Base-by-base conservation (phyloP, 2,888 invertebrate species). In the Melangyna quadrimaculata region DNA sequence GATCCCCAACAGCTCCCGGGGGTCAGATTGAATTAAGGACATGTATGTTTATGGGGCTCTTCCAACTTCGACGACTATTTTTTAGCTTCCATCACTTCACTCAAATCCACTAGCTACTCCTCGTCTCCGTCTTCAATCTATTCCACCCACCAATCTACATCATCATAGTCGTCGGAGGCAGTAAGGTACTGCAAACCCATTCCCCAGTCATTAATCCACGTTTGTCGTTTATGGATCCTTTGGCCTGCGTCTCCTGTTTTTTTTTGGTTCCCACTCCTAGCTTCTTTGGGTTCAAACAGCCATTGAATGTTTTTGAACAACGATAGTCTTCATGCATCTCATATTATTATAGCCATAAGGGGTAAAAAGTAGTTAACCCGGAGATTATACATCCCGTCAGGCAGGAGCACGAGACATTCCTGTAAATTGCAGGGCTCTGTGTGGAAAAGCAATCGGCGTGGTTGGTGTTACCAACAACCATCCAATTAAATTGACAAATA, bases 21-120 rank as follows among this genome's bases (percentile, higher is more conserved):
- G 87, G 87, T 87, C 87, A 87, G 74, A 87, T 87, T 87, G 78
- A 87, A 87, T 87, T 87, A 82, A 81, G 81, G 81, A 86, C 86
- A 86, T 86, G 86, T 69, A 78, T 81, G 86, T 81, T 86, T 81
- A 78, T 73, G 81, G 81, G 61, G 27, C 71, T 79, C 71, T 55
- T 32, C 45, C 57, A 74, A 59, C 57, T 69, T 48, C 32, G 65
- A 57, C 19, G 67, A 67, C 51, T 67, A 67, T 67, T 65, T 45
- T 43, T 45, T 45, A 65, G 45, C 45, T 65, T 45, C 29, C 45
- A n/a, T n/a, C n/a, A n/a, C n/a, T n/a, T n/a, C n/a, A 65, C 27
- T 43, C 24, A 19, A 45, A 45, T 19, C 10, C 63, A 63, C 24
- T 57, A n/a, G n/a, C 3, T 14, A 37, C n/a, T 32, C 27, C 12